Evolutionary conservation across 2,888 invertebrate genomes (phyloP), one percentile per base, ranked within the genome.

Genomic region (Cosmia pyralina): DNA sequence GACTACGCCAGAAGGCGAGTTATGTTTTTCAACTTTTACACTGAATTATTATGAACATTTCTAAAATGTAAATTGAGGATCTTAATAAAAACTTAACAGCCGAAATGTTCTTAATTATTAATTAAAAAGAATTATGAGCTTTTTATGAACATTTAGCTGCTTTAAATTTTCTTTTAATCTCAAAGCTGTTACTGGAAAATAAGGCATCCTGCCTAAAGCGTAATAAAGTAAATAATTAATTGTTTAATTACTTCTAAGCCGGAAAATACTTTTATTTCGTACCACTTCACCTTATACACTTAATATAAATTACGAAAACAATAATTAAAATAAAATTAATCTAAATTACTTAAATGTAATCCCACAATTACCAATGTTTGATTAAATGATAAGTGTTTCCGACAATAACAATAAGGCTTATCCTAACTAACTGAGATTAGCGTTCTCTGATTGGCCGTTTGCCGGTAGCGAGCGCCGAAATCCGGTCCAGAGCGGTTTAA

Each of bases 401-500:
- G 59, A 72, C 81, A 75, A 69, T 73, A 75, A 71, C 50, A 84
- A 28, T 69, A 55, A 63, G 63, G 85, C 62, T 88, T 88, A 90
- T 86, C 85, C 88, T 58, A 73, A 85, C 86, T 87, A 88, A 88
- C 80, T 79, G 78, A 85, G 85, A 84, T 89, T 87, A 87, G 83
- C 81, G 83, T 62, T 34, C 85, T 83, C 88, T 90, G 89, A 92
- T 92, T 91, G 90, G 89, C 82, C 74, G 82, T 79, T 75, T 81
- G 87, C 83, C 84, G 88, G 88, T 78, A 84, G 75, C 74, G 81
- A 82, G 85, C 86, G 77, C 81, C 82, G 74, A 88, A 90, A 92
- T 90, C 90, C 89, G 84, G 83, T 80, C 75, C 75, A 83, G 80
- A 84, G 83, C 80, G 87, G 88, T 87, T 92, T 87, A 90, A 90